These are phyloP conservation scores for Venusia cambrica DNA, from an alignment of 2,888 invertebrate species.

Conservation along the genomic window DNA sequence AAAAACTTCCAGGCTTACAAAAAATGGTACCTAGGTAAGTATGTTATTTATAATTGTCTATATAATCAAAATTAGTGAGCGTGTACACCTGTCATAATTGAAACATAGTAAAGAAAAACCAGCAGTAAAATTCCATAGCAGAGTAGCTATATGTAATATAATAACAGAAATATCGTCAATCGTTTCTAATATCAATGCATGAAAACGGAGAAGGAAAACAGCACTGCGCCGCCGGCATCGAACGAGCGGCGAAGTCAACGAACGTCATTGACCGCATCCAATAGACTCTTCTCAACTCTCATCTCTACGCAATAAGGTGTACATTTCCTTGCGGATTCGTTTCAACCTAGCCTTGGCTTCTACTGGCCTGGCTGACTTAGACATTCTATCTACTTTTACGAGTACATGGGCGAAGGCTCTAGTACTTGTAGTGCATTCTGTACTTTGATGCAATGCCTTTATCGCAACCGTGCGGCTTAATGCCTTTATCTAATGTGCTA, in stretches of 20 bases:
- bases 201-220: slow-evolving; percentile 80
- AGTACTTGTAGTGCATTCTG: slow-evolving; percentile 54
- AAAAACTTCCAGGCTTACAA: too few relatives aligned
- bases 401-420: slow-evolving; percentile 75
- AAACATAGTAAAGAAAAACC: slow-evolving; percentile 5
- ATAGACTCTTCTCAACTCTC: slow-evolving; percentile 43
- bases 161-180: slow-evolving; percentile 55
- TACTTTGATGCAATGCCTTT: slow-evolving; percentile 54
- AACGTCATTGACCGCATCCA: slow-evolving; percentile 70
- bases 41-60: too few relatives aligned
- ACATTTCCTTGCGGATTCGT: slow-evolving; percentile 36
- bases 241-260: slow-evolving; percentile 78
- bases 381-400: slow-evolving; percentile 81
- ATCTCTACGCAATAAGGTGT: slow-evolving; percentile 38
- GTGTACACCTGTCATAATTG: too few relatives aligned
- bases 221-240: slow-evolving; percentile 66
- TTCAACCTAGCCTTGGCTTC: slow-evolving; percentile 78
- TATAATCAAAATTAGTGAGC: too few relatives aligned
- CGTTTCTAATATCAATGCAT: slow-evolving; percentile 78
- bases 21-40: too few relatives aligned
- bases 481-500: slow-evolving; percentile 55
- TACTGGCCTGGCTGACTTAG: slow-evolving; percentile 81
- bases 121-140: too few relatives aligned
- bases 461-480: slow-evolving; percentile 39
- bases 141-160: too few relatives aligned